phyloP scores from a whole-genome alignment of 2,888 invertebrate species.

The Coenonympha arcania region DNA sequence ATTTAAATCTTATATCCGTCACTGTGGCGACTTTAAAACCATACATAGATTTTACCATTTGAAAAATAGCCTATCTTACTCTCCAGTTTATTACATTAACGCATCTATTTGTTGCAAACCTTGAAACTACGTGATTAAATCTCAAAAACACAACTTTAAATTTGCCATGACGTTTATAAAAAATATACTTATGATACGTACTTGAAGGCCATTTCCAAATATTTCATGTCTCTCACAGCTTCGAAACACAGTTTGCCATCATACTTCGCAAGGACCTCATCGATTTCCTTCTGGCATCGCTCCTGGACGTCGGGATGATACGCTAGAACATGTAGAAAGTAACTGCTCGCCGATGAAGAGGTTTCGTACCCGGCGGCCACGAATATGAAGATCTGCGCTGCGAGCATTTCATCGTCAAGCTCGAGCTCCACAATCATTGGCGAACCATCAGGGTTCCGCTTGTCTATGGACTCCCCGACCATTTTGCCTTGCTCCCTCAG shows the following conservation, averaged over 20 bases:
- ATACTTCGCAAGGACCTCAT: slow-evolving; percentile 32
- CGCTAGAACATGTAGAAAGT: slow-evolving; percentile 43
- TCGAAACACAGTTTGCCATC: slow-evolving; percentile 37
- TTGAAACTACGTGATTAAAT: too few species aligned
- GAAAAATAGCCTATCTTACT: too few species aligned
- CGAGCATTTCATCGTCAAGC: slow-evolving; percentile 36
- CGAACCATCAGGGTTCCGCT: slow-evolving; percentile 31
- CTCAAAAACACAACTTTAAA: too few species aligned
- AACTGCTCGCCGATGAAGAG: slow-evolving; percentile 46
- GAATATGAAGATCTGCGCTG: slow-evolving; percentile 41
- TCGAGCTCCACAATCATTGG: slow-evolving; percentile 34
- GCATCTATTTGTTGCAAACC: too few species aligned
- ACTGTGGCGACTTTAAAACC: too few species aligned
- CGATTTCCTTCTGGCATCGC: slow-evolving; percentile 42
- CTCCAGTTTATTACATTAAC: too few species aligned
- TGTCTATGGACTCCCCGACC: slow-evolving; percentile 32
- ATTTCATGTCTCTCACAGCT: slow-evolving; percentile 40
- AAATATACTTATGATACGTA: slow-evolving; percentile 20
- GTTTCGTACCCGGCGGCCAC: slow-evolving; percentile 54
- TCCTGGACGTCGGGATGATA: slow-evolving; percentile 42
- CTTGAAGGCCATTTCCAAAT: slow-evolving; percentile 40
- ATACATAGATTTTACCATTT: too few species aligned
- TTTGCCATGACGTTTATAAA: too few species aligned
- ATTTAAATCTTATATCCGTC: too few species aligned
- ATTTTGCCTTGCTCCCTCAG: slow-evolving; percentile 38